Base-by-base conservation (phyloP, 2,888 invertebrate genomes). In the Noctua comes region DNA sequence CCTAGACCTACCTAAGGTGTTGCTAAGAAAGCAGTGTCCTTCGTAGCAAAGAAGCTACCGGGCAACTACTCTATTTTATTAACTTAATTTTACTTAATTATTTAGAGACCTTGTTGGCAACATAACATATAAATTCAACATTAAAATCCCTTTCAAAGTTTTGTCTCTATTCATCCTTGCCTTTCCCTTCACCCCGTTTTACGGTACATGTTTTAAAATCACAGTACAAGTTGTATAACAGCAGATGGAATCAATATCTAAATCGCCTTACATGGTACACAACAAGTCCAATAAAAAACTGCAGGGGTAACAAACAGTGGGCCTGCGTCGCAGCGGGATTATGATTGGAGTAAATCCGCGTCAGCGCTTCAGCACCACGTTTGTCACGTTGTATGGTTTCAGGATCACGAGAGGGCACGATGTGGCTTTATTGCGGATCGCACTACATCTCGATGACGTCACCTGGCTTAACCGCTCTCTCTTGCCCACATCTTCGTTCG, bases 331-430 rank as follows among this genome's bases (percentile, higher is more conserved):
- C 73, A 74, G 65, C 40, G 69, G 73, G 72, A 77, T 77, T 83
- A 80, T 62, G 59, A 75, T 83, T 54, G 73, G 75, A 72, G 66
- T 84, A 79, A 86, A 83, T 86, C 75, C 85, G 73, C 64, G 69
- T 72, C 79, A 84, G 70, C 79, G 76, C 54, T 76, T 69, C 70
- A 78, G 54, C 21, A 68, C 48, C 78, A 76, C 79, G 73, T 68
- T 80, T 31, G 83, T 73, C 83, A 79, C 82, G 72, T 85, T 76
- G 71, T 85, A 77, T 68, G 82, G 77, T 95, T 96, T 93, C 93
- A 97, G 96, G 88, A 87, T 89, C 82, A 91, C 94, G 71, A 91
- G 93, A 83, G 94, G 94, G 46, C 97, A 97, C 86, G 97, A 97
- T 88, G 93, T 97, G 85, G 96, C 96, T 31, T 69, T 97, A 77